A percentile compares a stretch with the other conserved stretches of the same genome.
Evolutionary conservation across 2,888 invertebrate species (phyloP).

Genomic region (Dryococelus australis): DNA sequence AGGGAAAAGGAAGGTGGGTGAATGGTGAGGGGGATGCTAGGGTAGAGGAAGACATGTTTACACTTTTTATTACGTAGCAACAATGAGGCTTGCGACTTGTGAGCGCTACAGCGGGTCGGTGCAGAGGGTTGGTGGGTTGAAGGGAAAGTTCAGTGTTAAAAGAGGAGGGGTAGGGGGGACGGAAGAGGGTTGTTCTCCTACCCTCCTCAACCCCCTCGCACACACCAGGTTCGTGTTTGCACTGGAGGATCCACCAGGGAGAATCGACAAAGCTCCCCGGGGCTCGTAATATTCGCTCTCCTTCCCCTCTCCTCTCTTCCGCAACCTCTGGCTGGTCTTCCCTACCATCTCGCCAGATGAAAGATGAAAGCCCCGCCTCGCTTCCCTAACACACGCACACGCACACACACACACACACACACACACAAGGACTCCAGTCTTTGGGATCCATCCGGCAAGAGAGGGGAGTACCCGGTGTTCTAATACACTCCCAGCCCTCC

Average conservation of each 20-base stretch:
- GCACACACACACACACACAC: not conserved
- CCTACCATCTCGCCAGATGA: slow-evolving; percentile 24
- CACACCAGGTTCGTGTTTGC: slow-evolving; percentile 31
- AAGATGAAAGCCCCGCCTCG: slow-evolving; percentile 6
- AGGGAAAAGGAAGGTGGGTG: not conserved
- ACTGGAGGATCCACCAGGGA: slow-evolving; percentile 32
- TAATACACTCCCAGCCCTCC: slow-evolving; percentile 17
- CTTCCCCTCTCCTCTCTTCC: not conserved
- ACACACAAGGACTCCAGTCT: not conserved
- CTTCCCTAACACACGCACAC: not conserved
- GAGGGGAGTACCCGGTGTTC: not conserved
- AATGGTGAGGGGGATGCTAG: not conserved
- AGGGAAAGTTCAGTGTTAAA: not conserved
- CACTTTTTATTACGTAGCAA: slow-evolving; percentile 40
- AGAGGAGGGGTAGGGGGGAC: not conserved
- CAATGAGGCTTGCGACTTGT: slow-evolving; percentile 34
- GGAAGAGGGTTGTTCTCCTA: not conserved
- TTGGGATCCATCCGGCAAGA: not conserved
- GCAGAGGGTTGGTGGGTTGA: not conserved
- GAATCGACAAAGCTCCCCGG: slow-evolving; percentile 31
- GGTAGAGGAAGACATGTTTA: slow-evolving; percentile 33
- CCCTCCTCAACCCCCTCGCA: not conserved
- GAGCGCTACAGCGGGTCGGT: not conserved
- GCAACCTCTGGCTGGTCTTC: not conserved
- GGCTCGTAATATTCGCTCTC: slow-evolving; percentile 35